A percentile compares a stretch with the other conserved stretches of the same genome.
Evolutionary conservation across 2,888 invertebrate species (phyloP).

Genomic region (Ectemnius cavifrons): DNA sequence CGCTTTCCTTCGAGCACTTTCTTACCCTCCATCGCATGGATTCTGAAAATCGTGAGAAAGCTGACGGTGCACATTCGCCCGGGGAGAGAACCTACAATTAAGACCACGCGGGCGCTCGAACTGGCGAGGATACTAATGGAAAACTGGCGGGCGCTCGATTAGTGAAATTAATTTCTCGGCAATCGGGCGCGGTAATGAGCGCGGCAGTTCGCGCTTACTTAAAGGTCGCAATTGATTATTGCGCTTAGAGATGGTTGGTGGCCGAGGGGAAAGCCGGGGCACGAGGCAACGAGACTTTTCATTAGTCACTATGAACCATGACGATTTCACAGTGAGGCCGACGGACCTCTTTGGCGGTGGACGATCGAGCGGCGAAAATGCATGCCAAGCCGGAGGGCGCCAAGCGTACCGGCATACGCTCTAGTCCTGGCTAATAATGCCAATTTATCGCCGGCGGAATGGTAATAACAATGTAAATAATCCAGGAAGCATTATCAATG

Average conservation of each 20-base stretch:
- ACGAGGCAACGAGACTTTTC: conserved; percentile 41
- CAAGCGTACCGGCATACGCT: background rate
- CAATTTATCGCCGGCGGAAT: conserved; percentile 26
- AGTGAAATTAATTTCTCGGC: too few species aligned
- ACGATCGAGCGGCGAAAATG: conserved; percentile 52
- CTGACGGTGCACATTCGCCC: too few species aligned
- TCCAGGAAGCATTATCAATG: conserved; percentile 14
- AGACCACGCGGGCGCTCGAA: too few species aligned
- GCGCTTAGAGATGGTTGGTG: conserved; percentile 15
- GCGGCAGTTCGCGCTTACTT: conserved; percentile 34
- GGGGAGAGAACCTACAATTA: too few species aligned
- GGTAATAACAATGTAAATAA: conserved; percentile 35
- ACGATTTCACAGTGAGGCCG: conserved; percentile 47
- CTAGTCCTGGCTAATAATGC: conserved; percentile 35
- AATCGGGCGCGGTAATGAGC: too few species aligned
- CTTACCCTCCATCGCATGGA: too few species aligned
- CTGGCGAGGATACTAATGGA: too few species aligned
- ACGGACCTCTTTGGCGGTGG: conserved; percentile 23
- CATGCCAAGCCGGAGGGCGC: conserved; percentile 39
- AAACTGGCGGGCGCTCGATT: too few species aligned
- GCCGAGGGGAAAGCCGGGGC: conserved; percentile 37
- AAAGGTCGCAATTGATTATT: conserved; percentile 48
- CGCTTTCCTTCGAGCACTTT: too few species aligned
- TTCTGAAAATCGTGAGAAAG: too few species aligned
- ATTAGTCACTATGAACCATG: conserved; percentile 57